phyloP scores from a whole-genome alignment of 2,113 vertebrate genomes.

The Sebastes fasciatus region DNA sequence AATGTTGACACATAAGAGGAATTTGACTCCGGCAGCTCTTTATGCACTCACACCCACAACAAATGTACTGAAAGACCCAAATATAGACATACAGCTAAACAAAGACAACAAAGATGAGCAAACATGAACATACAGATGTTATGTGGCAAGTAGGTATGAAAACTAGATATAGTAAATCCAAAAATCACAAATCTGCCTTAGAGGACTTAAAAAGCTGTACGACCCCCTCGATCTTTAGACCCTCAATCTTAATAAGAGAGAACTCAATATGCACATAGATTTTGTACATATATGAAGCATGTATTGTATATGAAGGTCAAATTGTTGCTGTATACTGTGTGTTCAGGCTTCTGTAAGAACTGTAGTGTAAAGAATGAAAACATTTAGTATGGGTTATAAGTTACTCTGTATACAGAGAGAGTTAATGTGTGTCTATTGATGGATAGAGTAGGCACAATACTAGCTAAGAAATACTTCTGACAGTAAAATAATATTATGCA shows the following conservation, averaged over 20 bases:
- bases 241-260: background rate
- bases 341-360: background rate
- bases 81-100: slow-evolving; percentile 12
- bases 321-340: background rate
- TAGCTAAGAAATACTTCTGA: background rate
- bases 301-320: background rate
- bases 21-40: background rate
- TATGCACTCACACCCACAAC: background rate
- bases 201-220: background rate
- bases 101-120: slow-evolving; percentile 5
- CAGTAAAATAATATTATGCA: background rate
- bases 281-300: background rate
- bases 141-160: background rate
- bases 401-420: background rate
- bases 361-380: background rate
- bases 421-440: background rate
- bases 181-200: background rate
- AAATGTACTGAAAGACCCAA: slow-evolving; percentile 21
- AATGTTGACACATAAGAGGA: background rate
- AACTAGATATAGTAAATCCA: background rate
- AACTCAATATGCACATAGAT: background rate
- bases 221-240: background rate
- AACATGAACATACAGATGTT: background rate
- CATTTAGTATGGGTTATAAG: background rate
- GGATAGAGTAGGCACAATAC: background rate